A percentile compares a stretch with the other conserved stretches of the same genome.
Conservation (phyloP, 2,113 vertebrate genomes). For the Stegostoma tigrinum region DNA sequence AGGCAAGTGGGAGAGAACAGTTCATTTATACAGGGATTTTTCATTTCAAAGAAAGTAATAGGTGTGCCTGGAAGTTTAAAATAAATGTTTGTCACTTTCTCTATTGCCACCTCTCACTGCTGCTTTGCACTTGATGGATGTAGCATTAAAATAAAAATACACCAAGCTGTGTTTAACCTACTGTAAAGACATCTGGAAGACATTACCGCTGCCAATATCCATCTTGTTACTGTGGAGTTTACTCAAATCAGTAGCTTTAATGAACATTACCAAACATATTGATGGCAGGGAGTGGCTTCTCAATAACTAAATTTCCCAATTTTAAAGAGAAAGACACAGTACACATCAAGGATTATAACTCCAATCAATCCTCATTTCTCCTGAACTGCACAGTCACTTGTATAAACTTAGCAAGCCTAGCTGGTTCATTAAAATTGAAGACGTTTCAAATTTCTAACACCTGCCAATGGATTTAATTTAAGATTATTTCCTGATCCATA, state of each 20-base stretch:
- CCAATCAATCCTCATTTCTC: constrained; percentile 28
- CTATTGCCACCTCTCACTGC: not conserved
- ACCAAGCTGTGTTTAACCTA: constrained; percentile 34
- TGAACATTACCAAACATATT: constrained; percentile 34
- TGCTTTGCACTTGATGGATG: not conserved
- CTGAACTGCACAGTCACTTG: not conserved
- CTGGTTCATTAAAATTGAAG: not conserved
- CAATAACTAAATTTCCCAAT: constrained; percentile 3
- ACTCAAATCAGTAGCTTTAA: constrained; percentile 29
- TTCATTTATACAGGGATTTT: not conserved
- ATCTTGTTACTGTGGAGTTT: constrained; percentile 18
- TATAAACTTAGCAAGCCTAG: not conserved
- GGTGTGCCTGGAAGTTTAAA: not conserved
- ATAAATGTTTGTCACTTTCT: not conserved
- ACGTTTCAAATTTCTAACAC: not conserved
- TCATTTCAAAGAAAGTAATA: not conserved
- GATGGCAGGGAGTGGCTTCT: constrained; percentile 2
- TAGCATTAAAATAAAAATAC: not conserved
- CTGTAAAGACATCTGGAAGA: constrained; percentile 31
- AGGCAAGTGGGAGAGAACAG: not conserved
- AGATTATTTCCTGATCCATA: not conserved
- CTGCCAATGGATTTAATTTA: not conserved
- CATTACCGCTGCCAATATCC: not conserved
- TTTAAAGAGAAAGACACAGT: not conserved
- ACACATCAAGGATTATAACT: not conserved